Percentiles rank a stretch among this genome's conserved stretches.
Evolutionary conservation across 2,113 vertebrate species (phyloP).

Genomic region (Eurystomus gularis): DNA sequence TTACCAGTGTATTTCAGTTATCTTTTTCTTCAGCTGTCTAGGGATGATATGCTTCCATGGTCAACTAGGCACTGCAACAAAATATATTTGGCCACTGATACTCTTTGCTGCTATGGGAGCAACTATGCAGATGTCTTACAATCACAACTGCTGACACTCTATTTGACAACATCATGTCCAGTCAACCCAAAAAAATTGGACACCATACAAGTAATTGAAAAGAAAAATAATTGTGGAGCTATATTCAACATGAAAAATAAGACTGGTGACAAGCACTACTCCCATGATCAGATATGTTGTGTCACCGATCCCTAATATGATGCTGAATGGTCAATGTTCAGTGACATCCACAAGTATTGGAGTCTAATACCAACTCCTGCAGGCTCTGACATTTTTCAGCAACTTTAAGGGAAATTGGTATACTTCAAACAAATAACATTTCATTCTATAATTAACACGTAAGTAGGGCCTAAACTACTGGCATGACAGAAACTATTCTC

Average conservation of each 20-base stretch:
- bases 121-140: neutral
- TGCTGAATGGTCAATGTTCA: neutral
- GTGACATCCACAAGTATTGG: neutral
- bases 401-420: neutral
- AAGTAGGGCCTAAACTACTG: neutral
- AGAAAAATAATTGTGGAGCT: neutral
- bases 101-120: neutral
- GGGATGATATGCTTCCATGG: neutral
- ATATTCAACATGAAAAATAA: neutral
- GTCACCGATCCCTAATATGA: neutral
- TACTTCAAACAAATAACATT: neutral
- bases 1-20: neutral
- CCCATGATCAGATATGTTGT: neutral
- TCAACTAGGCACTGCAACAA: neutral
- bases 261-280: neutral
- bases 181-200: neutral
- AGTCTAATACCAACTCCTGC: neutral
- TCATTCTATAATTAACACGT: neutral
- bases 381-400: neutral
- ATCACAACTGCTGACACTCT: neutral
- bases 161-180: neutral
- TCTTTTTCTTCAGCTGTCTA: neutral
- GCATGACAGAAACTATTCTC: neutral
- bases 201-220: neutral
- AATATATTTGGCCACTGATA: neutral